These are phyloP conservation scores for Hecatera dysodea DNA, from an alignment of 2,888 invertebrate species.

Conservation along the genomic window DNA sequence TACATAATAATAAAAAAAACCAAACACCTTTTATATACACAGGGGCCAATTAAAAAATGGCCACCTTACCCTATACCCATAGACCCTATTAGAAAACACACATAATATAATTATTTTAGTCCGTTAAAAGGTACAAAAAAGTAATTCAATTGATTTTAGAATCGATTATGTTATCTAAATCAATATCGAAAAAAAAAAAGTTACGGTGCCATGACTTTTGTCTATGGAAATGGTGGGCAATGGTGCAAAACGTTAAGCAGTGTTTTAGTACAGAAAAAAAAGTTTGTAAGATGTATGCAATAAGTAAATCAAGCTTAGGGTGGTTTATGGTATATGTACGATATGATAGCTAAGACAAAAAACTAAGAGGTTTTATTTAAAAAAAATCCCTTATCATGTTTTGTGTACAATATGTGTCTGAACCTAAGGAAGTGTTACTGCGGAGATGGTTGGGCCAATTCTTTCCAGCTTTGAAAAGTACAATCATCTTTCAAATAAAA, in stretches of 20 bases:
- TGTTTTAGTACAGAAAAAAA: background rate
- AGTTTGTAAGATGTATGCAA: background rate
- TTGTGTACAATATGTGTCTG: too few relatives aligned
- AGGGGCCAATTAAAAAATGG: conserved; percentile 67
- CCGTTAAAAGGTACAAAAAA: conserved; percentile 72
- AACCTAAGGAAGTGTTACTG: too few relatives aligned
- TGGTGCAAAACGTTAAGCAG: conserved; percentile 30
- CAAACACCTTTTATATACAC: conserved; percentile 69
- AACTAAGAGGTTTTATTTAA: too few relatives aligned
- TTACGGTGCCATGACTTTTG: conserved; percentile 36
- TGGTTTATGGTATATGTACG: background rate
- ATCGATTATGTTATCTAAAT: conserved; percentile 86
- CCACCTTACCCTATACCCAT: conserved; percentile 65
- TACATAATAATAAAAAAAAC: conserved; percentile 63
- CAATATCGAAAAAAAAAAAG: conserved; percentile 75
- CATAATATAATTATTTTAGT: conserved; percentile 75
- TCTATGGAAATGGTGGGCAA: conserved; percentile 21
- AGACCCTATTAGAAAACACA: conserved; percentile 71
- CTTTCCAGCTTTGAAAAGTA: too few relatives aligned
- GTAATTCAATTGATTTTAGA: conserved; percentile 79
- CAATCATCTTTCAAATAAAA: too few relatives aligned
- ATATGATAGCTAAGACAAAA: background rate
- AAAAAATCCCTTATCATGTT: too few relatives aligned
- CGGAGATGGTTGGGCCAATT: too few relatives aligned
- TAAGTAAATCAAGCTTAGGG: background rate